These are phyloP conservation scores for Agonopterix heracliana DNA, from an alignment of 2,888 invertebrate genomes.

Conservation along the genomic window DNA sequence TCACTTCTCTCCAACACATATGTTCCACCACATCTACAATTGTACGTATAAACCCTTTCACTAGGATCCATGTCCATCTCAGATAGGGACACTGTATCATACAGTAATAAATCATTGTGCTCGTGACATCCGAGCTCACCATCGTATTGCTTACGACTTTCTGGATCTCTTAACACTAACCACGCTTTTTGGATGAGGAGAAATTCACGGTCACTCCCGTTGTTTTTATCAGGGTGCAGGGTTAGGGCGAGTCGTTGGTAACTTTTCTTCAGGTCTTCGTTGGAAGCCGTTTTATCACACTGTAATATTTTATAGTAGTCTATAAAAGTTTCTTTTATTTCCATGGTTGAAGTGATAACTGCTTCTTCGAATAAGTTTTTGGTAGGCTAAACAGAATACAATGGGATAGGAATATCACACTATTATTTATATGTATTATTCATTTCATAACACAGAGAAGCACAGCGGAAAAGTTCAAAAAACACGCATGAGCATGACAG, in stretches of 20 bases:
- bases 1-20: slow-evolving; percentile 59
- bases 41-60: slow-evolving; percentile 62
- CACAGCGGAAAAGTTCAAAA: no score
- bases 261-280: slow-evolving; percentile 77
- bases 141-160: slow-evolving; percentile 80
- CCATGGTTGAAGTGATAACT: slow-evolving; percentile 15
- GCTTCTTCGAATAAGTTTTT: not conserved
- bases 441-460: no score
- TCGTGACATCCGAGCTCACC: slow-evolving; percentile 75
- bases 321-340: slow-evolving; percentile 18
- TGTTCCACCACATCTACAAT: slow-evolving; percentile 82
- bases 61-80: slow-evolving; percentile 61
- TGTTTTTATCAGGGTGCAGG: slow-evolving; percentile 79
- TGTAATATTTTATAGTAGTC: slow-evolving; percentile 75
- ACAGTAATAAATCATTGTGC: slow-evolving; percentile 76
- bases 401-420: no score
- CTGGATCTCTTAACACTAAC: slow-evolving; percentile 78
- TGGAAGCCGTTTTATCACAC: slow-evolving; percentile 68
- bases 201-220: slow-evolving; percentile 34
- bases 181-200: slow-evolving; percentile 81
- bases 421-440: no score
- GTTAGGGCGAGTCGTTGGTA: slow-evolving; percentile 76
- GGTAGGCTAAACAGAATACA: no score
- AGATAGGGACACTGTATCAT: slow-evolving; percentile 69
- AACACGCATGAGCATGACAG: no score